Percentiles rank a stretch among this genome's conserved stretches.
These are phyloP conservation scores for Bembecia ichneumoniformis DNA, from an alignment of 2,888 invertebrate species.

Conservation along the genomic window DNA sequence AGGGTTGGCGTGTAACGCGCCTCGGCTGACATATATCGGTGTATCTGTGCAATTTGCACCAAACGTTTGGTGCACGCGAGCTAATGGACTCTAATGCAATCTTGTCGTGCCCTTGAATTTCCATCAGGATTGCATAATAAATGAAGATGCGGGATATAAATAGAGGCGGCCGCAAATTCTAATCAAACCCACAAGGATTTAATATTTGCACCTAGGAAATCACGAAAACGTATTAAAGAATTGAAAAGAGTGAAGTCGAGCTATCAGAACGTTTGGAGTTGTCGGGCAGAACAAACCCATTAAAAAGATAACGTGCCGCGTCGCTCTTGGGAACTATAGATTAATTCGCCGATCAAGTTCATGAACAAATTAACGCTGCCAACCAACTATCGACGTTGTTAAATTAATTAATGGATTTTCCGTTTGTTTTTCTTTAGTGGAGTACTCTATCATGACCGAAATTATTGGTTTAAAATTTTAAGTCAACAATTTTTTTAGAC, in stretches of 20 bases:
- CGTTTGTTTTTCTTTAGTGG: not conserved
- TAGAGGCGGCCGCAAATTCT: not conserved
- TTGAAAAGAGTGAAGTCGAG: not conserved
- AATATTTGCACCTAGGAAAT: no score
- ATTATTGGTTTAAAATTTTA: no score
- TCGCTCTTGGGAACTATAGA: not conserved
- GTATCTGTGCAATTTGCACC: not conserved
- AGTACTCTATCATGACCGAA: not conserved
- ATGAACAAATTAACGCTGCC: conserved; percentile 1
- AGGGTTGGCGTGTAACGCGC: not conserved
- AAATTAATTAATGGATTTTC: not conserved
- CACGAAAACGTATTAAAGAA: no score
- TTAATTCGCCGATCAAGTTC: not conserved
- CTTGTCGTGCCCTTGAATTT: conserved; percentile 23
- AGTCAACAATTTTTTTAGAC: no score
- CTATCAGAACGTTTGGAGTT: not conserved
- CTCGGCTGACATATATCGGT: not conserved
- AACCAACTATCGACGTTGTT: not conserved
- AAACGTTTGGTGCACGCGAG: conserved; percentile 14
- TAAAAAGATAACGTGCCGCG: not conserved
- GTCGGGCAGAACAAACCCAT: not conserved
- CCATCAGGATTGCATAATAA: conserved; percentile 21
- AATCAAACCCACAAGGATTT: no score
- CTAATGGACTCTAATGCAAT: conserved; percentile 31
- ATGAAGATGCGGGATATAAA: conserved; percentile 18